Base-by-base conservation (phyloP, 2,113 vertebrate genomes). In the Ornithorhynchus anatinus region DNA sequence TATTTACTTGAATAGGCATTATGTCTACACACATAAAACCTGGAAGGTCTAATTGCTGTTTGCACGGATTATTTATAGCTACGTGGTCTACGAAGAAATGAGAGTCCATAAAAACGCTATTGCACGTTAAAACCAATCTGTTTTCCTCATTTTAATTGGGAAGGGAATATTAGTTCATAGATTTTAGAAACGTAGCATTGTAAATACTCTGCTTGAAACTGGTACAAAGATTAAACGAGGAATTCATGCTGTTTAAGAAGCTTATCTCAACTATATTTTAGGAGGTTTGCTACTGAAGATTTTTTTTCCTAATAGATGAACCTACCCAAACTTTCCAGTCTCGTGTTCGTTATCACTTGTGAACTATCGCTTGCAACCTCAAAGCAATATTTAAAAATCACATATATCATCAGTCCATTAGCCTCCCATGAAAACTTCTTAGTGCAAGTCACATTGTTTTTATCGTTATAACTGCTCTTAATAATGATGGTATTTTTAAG, bases 11-110 rank as follows among this genome's bases (percentile, higher is more conserved):
- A 31, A 63, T 14, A 62, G 70, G 40, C 17, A 40, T 69, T 61
- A 75, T 72, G 31, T 53, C 60, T 84, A 61, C 72, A 79, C 36
- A 11, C 38, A 62, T 60, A 85, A 81, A 85, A 67, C 40, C 51
- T 72, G 15, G 40, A 84, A 60, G 14, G n/a, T 48, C 65, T 81
- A 84, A 87, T 80, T 84, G 63, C 72, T 65, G 42, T 72, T 1
- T 81, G 44, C 54, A 74, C 50, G 56, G 75, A 70, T 89, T 87
- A 84, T 89, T 91, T 88, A 84, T 65, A 79, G 37, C 57, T 58
- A 32, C 79, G 73, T 70, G 36, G 51, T 75, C 61, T 84, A 27
- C 48, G 77, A 89, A 82, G 45, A 69, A 80, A 47, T 63, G 22
- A 57, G 42, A 88, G 80, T 77, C 40, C 68, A 69, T 88, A 85